Evolutionary conservation across 2,888 invertebrate species (phyloP), one percentile per base, ranked within the genome.

Genomic region (Eutolmus rufibarbis): DNA sequence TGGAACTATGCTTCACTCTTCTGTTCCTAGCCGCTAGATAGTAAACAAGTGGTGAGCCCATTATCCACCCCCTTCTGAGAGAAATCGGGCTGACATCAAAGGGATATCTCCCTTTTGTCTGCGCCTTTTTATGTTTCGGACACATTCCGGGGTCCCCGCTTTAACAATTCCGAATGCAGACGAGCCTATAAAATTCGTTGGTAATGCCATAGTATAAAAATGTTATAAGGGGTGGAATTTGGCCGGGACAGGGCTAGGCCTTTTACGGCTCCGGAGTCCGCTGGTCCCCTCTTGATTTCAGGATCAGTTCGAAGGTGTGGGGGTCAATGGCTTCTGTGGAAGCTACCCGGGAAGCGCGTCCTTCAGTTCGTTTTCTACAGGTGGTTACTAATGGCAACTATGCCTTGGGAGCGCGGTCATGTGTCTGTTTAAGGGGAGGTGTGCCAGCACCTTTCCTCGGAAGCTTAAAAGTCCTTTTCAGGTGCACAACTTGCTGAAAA

Each of bases 321-420:
- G 46, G 88, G 78, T 88, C 88, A 86, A 76, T 88, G 86, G 74
- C 81, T 88, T 84, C 28, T 77, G 40, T 77, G 23, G 74, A 66
- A 57, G 40, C 74, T 40, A 31, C 12, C 40, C 23, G 5, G 66
- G 84, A 1, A 56, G 19, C 46, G 51, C 66, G 37, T 19, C 66
- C 57, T 28, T 16, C 19, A 28, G 28, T 86, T 43, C 77, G 86
- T 78, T 86, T 87, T 77, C 88, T 85, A 88, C 88, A 88, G 88
- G 88, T 88, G 88, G 88, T 88, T 88, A 88, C 88, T 88, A 88
- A 88, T 87, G 87, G 88, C 87, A 88, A 88, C 88, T 56, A 46
- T 43, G 28, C n/a, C 16, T 57, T 84, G 9, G 34, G 57, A 37
- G 57, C 57, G 31, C 34, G 14, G 66, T 37, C 66, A 37, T 66